These are phyloP conservation scores for Corticium candelabrum DNA, from an alignment of 37 sponge, comb jelly and placozoan genomes.

Conservation along the genomic window DNA sequence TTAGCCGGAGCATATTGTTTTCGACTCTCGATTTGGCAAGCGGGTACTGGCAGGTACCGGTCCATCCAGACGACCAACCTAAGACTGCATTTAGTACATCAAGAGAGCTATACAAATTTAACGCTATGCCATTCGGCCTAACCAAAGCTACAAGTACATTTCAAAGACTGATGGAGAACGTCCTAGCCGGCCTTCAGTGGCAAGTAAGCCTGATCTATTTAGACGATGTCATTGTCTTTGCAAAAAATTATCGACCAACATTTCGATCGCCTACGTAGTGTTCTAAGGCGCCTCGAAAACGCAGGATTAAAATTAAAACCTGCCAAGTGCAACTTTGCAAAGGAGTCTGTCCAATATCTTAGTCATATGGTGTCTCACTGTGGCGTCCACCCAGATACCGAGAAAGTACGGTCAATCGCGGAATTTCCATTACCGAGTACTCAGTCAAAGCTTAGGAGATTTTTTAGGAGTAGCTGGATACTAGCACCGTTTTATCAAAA, in stretches of 20 bases:
- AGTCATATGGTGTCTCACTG: background rate
- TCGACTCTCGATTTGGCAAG: constrained; percentile 1
- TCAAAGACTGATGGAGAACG: background rate
- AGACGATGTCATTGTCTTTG: background rate
- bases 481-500: background rate
- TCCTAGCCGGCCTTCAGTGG: background rate
- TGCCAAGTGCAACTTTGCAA: background rate
- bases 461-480: background rate
- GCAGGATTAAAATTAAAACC: background rate
- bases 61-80: background rate
- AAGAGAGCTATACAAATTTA: background rate
- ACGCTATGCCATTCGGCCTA: no score
- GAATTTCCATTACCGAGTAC: constrained; percentile 20
- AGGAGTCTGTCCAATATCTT: background rate
- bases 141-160: no score
- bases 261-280: background rate
- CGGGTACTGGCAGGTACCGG: background rate
- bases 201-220: background rate
- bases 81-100: background rate
- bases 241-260: background rate
- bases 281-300: background rate
- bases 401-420: background rate
- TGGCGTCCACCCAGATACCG: background rate
- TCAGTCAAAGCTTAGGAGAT: background rate
- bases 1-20: constrained; percentile 7